Evolutionary conservation across 2,888 invertebrate genomes (phyloP).

Genomic region (Chrysolina oricalcia): DNA sequence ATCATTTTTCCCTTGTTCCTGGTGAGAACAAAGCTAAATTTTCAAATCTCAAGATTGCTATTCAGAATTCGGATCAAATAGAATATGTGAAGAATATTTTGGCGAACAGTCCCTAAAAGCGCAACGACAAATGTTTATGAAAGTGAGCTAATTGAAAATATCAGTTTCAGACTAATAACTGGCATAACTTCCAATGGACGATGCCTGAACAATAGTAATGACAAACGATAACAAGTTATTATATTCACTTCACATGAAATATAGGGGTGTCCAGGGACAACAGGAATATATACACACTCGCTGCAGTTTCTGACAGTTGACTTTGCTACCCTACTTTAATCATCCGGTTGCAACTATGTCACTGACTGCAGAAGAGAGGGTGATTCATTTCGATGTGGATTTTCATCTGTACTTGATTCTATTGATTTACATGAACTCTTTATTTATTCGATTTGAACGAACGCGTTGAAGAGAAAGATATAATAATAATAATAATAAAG

Average conservation of each 20-base stretch:
- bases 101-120: not conserved
- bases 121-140: not conserved
- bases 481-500: not conserved
- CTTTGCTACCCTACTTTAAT: conserved; percentile 55
- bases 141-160: conserved; percentile 38
- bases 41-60: too few relatives aligned
- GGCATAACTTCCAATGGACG: conserved; percentile 51
- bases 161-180: conserved; percentile 46
- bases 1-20: too few relatives aligned
- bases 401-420: conserved; percentile 12
- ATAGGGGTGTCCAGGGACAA: conserved; percentile 45
- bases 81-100: not conserved
- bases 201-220: conserved; percentile 57
- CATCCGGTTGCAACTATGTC: conserved; percentile 53
- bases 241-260: conserved; percentile 57
- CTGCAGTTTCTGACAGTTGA: conserved; percentile 55
- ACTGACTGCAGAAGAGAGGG: conserved; percentile 49
- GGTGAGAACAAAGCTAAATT: too few relatives aligned
- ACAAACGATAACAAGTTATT: conserved; percentile 62
- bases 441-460: conserved; percentile 12
- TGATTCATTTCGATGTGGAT: conserved; percentile 41
- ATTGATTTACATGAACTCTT: conserved; percentile 29
- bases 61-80: too few relatives aligned
- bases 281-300: conserved; percentile 41
- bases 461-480: conserved; percentile 2